Base-by-base conservation (phyloP, 2,113 vertebrate species). In the Sylvia atricapilla region DNA sequence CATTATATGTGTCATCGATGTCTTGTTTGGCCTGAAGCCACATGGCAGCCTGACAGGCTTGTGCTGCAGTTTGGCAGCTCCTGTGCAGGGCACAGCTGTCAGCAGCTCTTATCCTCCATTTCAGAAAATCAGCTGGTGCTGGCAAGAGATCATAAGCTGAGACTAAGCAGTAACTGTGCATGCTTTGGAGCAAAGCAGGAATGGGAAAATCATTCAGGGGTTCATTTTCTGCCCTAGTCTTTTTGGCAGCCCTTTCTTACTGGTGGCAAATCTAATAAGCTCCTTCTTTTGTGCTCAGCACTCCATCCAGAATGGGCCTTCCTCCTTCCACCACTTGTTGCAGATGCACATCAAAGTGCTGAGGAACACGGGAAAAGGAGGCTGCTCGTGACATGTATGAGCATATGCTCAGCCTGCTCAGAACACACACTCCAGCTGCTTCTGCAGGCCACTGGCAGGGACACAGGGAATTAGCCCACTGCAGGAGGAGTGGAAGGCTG, bases 51-150 rank as follows among this genome's bases (percentile, higher is more conserved):
- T 95, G 96, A 92, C 96, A 96, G 96, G 94, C 55, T 8, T 91
- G 77, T 83, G 96, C 91, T 93, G 94, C 96, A 88, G 93, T 83
- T 96, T 98, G 97, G 97, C 94, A 49, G 96, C 82, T 97, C 95
- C 94, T 35, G 76, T 93, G 92, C 97, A 96, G 96, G 97, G 89
- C 97, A 97, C 98, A 98, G 97, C 97, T 98, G 97, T 97, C 96
- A 97, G 97, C 92, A 94, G 96, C 97, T 98, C 97, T 98, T 97
- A 97, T 92, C 96, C 95, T 98, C 96, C 96, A 69, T 97, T 97
- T 97, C 97, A 96, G 92, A 96, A 96, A 96, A 95, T 97, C 96
- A 94, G 96, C 96, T 97, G 96, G 85, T 96, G 84, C 94, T 98
- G 98, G 98, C 97, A 97, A 95, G 79, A 95, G 94, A 97, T 98